Evolutionary conservation across 2,888 invertebrate species (phyloP).

Genomic region (Xylocampa areola): DNA sequence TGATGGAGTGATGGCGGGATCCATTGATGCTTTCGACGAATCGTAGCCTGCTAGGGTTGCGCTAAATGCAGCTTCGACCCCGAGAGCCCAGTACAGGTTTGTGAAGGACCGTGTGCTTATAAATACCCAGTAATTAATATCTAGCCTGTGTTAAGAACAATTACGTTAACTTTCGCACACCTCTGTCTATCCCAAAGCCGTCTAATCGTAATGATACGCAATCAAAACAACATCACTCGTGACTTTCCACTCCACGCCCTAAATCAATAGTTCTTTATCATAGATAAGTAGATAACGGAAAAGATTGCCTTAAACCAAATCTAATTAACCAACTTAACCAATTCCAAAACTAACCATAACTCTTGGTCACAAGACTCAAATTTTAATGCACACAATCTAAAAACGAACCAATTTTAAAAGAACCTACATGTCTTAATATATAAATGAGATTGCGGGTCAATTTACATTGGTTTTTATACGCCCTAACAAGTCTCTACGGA

Average conservation of each 20-base stretch:
- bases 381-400: background rate
- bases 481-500: constrained; percentile 71
- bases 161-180: background rate
- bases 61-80: no score
- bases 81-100: no score
- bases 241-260: constrained; percentile 31
- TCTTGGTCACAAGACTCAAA: accelerated
- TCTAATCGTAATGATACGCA: background rate
- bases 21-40: no score
- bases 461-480: constrained; percentile 38
- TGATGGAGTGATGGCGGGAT: no score
- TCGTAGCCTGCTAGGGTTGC: no score
- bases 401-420: constrained; percentile 9
- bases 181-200: background rate
- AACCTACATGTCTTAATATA: constrained; percentile 10
- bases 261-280: constrained; percentile 59
- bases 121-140: no score
- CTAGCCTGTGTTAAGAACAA: no score
- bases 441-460: constrained; percentile 30
- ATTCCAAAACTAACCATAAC: constrained; percentile 19
- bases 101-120: no score
- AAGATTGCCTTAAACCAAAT: constrained; percentile 36
- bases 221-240: constrained; percentile 8
- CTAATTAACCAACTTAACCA: constrained; percentile 39
- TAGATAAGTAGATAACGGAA: constrained; percentile 53